These are phyloP conservation scores for Dicranocentrus wangi DNA, from an alignment of 2,888 invertebrate species.

Conservation along the genomic window DNA sequence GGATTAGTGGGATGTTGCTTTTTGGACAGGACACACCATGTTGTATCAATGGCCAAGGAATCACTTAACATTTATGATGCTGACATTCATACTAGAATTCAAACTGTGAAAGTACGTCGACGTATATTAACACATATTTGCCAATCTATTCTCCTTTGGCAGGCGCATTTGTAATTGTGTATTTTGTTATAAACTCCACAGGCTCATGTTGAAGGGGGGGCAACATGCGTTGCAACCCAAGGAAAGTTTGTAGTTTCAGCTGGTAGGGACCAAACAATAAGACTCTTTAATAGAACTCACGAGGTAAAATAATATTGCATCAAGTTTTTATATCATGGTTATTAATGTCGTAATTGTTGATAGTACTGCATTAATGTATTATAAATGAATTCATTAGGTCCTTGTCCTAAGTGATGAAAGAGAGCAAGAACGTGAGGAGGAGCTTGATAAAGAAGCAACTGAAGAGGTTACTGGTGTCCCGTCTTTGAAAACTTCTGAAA, in stretches of 20 bases:
- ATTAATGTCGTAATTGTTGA: no score
- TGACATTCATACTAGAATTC: slow-evolving; percentile 90
- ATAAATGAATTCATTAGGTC: slow-evolving; percentile 78
- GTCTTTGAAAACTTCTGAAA: slow-evolving; percentile 89
- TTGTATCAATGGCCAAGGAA: slow-evolving; percentile 95
- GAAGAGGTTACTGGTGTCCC: slow-evolving; percentile 81
- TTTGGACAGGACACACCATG: slow-evolving; percentile 91
- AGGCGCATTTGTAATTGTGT: background rate
- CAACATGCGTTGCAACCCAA: slow-evolving; percentile 77
- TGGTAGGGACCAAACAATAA: slow-evolving; percentile 78
- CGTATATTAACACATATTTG: no score
- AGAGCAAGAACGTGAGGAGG: slow-evolving; percentile 87
- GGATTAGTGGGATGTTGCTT: slow-evolving; percentile 92
- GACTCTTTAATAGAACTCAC: slow-evolving; percentile 78
- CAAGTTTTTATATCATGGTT: no score
- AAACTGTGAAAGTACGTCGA: slow-evolving; percentile 84
- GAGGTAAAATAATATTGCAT: slow-evolving; percentile 74
- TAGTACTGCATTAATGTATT: background rate
- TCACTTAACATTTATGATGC: slow-evolving; percentile 98
- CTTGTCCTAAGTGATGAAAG: slow-evolving; percentile 93
- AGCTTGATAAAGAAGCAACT: slow-evolving; percentile 77
- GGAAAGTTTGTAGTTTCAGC: slow-evolving; percentile 80
- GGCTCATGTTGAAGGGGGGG: slow-evolving; percentile 71
- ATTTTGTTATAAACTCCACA: slow-evolving; percentile 64
- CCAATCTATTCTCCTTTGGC: no score